Evolutionary conservation across 2,113 vertebrate genomes (phyloP), one percentile per base, ranked within the genome.

Genomic region (Clupea harengus): DNA sequence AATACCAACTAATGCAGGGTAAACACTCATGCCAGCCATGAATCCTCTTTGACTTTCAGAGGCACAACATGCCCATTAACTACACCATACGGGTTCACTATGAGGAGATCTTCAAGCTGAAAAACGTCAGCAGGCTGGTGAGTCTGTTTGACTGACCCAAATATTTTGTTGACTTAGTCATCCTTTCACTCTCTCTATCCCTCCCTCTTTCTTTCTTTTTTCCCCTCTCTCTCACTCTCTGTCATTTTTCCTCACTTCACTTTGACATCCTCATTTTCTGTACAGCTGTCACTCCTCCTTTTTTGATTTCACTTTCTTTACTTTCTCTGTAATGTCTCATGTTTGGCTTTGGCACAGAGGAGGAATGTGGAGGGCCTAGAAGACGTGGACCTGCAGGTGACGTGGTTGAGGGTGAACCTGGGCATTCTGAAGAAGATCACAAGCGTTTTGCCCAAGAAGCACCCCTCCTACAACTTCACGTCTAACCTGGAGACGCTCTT

Each of bases 371-470:
- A 92, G 45, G 92, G 1, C 0, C 89, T 95, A 89, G 90, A 90
- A 0, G 93, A 95, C 15, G 85, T 83, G 8, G 89, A 96, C 4
- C 95, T 97, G 84, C 94, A 95, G 84, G 94, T 95, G 78, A 91
- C 98, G 91, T 98, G 97, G 97, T 94, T 96, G 86, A 92, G 92
- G 3, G 85, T 96, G 87, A 96, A 95, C 88, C 93, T 94, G 81
- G 94, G 94, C 4, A 89, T 94, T 0, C 90, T 96, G 50, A 93
- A 96, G 91, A 95, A 92, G 39, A 95, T 97, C 89, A 91, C 91
- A 17, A 91, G 90, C 1, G 93, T 97, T 82, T 89, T 98, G 89
- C 93, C 95, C 0, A 92, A 94, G 81, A 94, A 93, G 86, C 97
- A 98, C 87, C 97, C 96, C 0, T 97, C 97, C 18, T 92, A 94